Conservation (phyloP, 2,888 invertebrate species). For the Acheta domesticus region DNA sequence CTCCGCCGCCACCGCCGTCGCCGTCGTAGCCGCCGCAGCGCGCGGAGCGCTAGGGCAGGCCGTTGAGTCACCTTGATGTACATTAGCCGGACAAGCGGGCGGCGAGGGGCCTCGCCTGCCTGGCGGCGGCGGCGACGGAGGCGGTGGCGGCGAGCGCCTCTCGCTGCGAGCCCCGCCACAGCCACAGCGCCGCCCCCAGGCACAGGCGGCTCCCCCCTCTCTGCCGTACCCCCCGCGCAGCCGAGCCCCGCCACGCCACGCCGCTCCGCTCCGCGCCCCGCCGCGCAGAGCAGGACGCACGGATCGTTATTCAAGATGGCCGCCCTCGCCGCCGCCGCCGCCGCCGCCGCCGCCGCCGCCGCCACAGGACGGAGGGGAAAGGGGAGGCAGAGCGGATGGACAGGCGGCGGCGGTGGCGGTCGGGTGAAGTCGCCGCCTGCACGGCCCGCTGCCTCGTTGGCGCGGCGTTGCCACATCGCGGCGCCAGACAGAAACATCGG, state of each 20-base stretch:
- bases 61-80: conserved; percentile 18
- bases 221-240: neutral
- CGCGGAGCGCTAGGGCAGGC: neutral
- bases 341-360: neutral
- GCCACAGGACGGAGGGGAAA: neutral
- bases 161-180: neutral
- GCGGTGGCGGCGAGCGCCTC: neutral
- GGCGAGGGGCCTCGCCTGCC: neutral
- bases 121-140: neutral
- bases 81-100: conserved; percentile 3
- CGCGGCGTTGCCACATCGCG: neutral
- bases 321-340: neutral
- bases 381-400: neutral
- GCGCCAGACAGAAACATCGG: neutral
- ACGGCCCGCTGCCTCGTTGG: neutral
- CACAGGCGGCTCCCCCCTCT: neutral
- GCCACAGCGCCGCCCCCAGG: neutral
- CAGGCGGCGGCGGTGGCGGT: neutral
- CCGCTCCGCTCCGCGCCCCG: neutral
- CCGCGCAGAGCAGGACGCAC: conserved; percentile 22
- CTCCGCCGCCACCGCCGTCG: neutral
- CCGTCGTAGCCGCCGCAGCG: neutral
- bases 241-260: neutral
- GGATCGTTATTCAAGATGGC: conserved; percentile 38
- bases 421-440: neutral